Percentiles rank a stretch among this genome's conserved stretches.
Evolutionary conservation across 2,797 vertebrate species (phyloP).

Genomic region (Ctenopoma multispine): DNA sequence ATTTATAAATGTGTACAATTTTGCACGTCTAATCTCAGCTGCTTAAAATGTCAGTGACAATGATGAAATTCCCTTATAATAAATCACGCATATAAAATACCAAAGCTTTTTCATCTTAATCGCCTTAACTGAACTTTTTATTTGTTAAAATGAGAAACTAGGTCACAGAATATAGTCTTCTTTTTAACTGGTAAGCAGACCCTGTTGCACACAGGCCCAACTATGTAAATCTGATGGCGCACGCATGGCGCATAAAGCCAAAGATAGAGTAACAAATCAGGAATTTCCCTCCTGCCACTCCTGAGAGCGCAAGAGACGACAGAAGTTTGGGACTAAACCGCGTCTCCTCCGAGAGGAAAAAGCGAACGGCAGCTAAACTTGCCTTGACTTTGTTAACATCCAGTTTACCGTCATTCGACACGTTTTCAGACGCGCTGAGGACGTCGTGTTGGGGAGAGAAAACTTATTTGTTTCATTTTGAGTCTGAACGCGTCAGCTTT

Average conservation of each 20-base stretch:
- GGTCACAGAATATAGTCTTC: neutral
- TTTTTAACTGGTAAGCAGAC: slow-evolving; percentile 7
- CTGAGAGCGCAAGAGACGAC: slow-evolving; percentile 79
- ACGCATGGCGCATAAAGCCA: slow-evolving; percentile 78
- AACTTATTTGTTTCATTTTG: slow-evolving; percentile 25
- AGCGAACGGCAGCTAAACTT: slow-evolving; percentile 23
- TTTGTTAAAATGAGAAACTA: neutral
- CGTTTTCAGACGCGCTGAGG: slow-evolving; percentile 12
- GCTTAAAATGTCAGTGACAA: neutral
- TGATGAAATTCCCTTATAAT: neutral
- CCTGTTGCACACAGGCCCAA: slow-evolving; percentile 61
- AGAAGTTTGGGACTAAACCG: slow-evolving; percentile 62
- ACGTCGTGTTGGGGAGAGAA: slow-evolving; percentile 2
- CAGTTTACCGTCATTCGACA: slow-evolving; percentile 6
- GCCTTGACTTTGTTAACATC: neutral
- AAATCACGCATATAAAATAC: neutral
- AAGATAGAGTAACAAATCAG: slow-evolving; percentile 88
- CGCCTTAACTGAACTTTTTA: neutral
- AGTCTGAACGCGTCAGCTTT: slow-evolving; percentile 28
- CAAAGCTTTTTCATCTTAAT: neutral
- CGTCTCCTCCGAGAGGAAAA: slow-evolving; percentile 47
- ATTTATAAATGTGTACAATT: neutral
- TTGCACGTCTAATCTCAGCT: neutral
- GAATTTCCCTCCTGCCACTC: slow-evolving; percentile 88
- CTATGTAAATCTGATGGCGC: slow-evolving; percentile 74